Conservation (phyloP, 2,113 vertebrate species). For the Reinhardtius hippoglossoides region DNA sequence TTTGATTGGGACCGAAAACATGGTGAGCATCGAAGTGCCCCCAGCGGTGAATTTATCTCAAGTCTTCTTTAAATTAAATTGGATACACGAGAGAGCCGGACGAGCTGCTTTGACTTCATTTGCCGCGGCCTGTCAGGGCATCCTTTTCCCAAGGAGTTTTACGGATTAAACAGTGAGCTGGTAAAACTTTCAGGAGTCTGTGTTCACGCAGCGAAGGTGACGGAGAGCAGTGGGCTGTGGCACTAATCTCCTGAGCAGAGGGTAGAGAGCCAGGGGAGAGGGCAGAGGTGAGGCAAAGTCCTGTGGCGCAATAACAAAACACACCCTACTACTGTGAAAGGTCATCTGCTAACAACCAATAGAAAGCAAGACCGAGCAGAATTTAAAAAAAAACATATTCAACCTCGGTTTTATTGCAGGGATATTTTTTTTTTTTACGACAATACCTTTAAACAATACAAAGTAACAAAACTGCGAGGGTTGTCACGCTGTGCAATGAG, state of each 20-base stretch:
- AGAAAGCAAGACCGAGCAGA: constrained; percentile 35
- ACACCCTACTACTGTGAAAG: constrained; percentile 74
- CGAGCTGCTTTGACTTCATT: constrained; percentile 57
- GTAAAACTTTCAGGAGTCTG: constrained; percentile 51
- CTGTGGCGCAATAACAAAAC: constrained; percentile 79
- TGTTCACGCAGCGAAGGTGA: constrained; percentile 57
- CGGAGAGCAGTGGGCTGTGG: constrained; percentile 58
- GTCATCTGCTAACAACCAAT: constrained; percentile 61
- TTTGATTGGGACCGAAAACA: constrained; percentile 11
- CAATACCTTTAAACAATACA: neutral
- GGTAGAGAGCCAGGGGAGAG: constrained; percentile 58
- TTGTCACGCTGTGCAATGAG: neutral
- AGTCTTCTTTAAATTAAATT: constrained; percentile 29
- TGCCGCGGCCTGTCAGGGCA: constrained; percentile 11
- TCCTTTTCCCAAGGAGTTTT: constrained; percentile 30
- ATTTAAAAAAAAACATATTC: constrained; percentile 28
- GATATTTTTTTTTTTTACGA: neutral
- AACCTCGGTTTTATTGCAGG: neutral
- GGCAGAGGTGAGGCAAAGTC: constrained; percentile 80
- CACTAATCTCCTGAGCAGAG: constrained; percentile 67
- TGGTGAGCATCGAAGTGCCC: constrained; percentile 4
- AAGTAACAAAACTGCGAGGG: neutral
- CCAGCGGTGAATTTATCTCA: constrained; percentile 36
- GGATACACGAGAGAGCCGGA: constrained; percentile 34
- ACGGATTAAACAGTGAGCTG: constrained; percentile 52